Evolutionary conservation across 1,140 invertebrate genomes (phyloP), one percentile per base, ranked within the genome.

Genomic region (Zaprionus ghesquierei): DNA sequence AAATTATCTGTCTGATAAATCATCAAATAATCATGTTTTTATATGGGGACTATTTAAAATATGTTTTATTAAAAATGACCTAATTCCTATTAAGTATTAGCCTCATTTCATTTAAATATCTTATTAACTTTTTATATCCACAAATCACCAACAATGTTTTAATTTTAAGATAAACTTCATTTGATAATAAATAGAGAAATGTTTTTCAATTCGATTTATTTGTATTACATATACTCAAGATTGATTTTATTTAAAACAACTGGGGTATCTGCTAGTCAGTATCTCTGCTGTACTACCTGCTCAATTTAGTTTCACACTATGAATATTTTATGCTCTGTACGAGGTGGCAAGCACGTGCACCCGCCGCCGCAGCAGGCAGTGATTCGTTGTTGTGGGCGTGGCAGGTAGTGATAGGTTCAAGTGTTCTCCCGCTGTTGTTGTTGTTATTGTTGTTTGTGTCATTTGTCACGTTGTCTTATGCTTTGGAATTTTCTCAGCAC

Each of bases 391-490:
- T 20, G 33, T 8, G 50, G 31, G 50, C 5, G 33, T 13, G 46
- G 29, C 3, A 53, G 60, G 49, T 53, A 31, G n/a, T 13, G 31
- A 61, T 38, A 51, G 18, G 23, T 27, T 41, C 41, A 27, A 25
- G 10, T 51, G 10, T 8, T 51, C 6, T 38, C 5, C 4, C 55
- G 22, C 50, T 58, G 29, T 58, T 55, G 25, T 56, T 58, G 35
- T 18, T 33, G 18, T 12, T 63, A 20, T 49, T 56, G 27, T 65
- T 64, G 50, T 49, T 56, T 23, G 10, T 50, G 29, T 20, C 54
- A 38, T 35, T 49, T 59, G 54, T 58, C 64, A 50, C 64, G 62
- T 63, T 60, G 41, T 22, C 41, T 31, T 35, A 38, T 35, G 49
- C 31, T 54, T 13, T 53, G 61, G 61, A 64, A 54, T 54, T 35